Percentiles rank a stretch among this genome's conserved stretches.
These are phyloP conservation scores for Oscheius onirici DNA, from an alignment of 2,888 invertebrate genomes.

Conservation along the genomic window DNA sequence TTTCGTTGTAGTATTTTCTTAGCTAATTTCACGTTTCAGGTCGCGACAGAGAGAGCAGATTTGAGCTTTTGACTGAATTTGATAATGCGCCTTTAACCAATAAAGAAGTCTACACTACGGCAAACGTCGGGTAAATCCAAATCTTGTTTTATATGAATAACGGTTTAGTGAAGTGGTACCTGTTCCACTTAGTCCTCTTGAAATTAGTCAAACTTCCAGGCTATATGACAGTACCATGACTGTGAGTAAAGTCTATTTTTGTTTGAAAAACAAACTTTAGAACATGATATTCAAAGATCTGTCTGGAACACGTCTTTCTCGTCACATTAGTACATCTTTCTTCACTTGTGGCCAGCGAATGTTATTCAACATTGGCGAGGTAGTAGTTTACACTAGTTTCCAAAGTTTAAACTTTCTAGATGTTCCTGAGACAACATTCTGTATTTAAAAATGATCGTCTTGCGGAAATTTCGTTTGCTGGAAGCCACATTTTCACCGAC, in stretches of 20 bases:
- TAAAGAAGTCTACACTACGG: constrained; percentile 79
- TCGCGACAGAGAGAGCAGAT: constrained; percentile 81
- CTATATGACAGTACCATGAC: constrained; percentile 41
- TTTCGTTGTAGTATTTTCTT: no score
- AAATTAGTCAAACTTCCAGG: constrained; percentile 30
- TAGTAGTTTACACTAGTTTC: constrained; percentile 41
- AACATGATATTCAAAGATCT: constrained; percentile 40
- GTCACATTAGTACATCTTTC: constrained; percentile 43
- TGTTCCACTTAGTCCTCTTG: constrained; percentile 45
- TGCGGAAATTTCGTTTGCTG: constrained; percentile 60
- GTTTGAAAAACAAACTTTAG: constrained; percentile 21
- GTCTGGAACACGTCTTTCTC: constrained; percentile 31
- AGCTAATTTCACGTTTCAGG: constrained; percentile 76
- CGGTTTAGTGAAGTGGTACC: constrained; percentile 76
- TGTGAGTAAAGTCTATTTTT: constrained; percentile 21
- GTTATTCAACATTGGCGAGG: constrained; percentile 72
- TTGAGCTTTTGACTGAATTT: constrained; percentile 83
- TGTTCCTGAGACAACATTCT: constrained; percentile 68
- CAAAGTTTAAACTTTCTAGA: constrained; percentile 72
- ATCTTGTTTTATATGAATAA: background rate
- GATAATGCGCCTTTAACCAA: constrained; percentile 80
- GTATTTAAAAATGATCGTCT: constrained; percentile 62
- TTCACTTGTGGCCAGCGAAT: constrained; percentile 71
- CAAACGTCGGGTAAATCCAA: constrained; percentile 79
- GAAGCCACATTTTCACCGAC: constrained; percentile 54